A percentile compares a stretch with the other conserved stretches of the same genome.
Conservation (phyloP, 2,797 vertebrate genomes). For the Melanotaenia boesemani region DNA sequence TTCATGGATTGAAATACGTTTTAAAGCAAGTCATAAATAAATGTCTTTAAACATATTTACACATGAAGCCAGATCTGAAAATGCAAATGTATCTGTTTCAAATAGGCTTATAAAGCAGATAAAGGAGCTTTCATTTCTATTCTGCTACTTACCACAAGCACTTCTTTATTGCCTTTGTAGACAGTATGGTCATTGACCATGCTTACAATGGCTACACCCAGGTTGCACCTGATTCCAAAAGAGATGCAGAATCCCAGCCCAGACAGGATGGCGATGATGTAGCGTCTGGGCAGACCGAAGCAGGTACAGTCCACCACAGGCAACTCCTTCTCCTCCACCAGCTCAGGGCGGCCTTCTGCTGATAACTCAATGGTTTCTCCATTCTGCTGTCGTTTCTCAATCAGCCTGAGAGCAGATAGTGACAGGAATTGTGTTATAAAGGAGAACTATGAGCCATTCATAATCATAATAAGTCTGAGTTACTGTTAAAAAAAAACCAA, state of each 20-base stretch:
- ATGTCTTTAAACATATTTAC: not conserved
- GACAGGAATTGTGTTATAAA: not conserved
- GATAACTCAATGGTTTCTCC: conserved; percentile 92
- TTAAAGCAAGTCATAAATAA: conserved; percentile 2
- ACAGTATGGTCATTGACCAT: conserved; percentile 96
- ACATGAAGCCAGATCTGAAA: not conserved
- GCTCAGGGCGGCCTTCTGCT: conserved; percentile 88
- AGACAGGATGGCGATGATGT: conserved; percentile 94
- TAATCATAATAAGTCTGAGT: not conserved
- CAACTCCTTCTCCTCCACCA: conserved; percentile 84
- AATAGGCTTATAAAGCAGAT: not conserved
- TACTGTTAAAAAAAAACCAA: not conserved
- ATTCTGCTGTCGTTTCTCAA: conserved; percentile 89
- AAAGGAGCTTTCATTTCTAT: not conserved
- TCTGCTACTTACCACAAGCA: conserved; percentile 86
- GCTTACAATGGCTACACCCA: conserved; percentile 95
- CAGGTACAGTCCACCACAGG: conserved; percentile 93
- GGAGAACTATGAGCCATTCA: not conserved
- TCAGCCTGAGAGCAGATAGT: conserved; percentile 76
- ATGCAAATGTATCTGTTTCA: not conserved
- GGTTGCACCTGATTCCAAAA: conserved; percentile 96
- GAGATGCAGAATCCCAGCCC: conserved; percentile 96
- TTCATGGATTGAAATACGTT: not conserved
- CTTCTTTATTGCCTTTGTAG: conserved; percentile 87
- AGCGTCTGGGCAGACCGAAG: conserved; percentile 92